These are phyloP conservation scores for Stomatorhinus walkeri DNA, from an alignment of 2,797 vertebrate species.

Conservation along the genomic window DNA sequence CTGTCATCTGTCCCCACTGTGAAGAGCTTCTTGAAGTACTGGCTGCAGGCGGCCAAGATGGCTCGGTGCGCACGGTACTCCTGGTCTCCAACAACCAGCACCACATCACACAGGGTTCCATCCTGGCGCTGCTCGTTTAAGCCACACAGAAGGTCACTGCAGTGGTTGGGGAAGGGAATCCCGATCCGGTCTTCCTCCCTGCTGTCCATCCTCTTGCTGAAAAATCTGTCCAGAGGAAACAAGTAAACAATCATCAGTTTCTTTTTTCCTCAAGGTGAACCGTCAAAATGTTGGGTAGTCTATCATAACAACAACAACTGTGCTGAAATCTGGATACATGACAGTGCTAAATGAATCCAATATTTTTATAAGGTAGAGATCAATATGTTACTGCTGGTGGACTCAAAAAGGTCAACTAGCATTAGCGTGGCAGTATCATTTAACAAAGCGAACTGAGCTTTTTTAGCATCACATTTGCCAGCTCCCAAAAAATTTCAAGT, in stretches of 20 bases:
- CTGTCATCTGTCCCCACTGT: constrained; percentile 71
- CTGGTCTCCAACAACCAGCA: constrained; percentile 88
- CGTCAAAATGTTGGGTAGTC: neutral
- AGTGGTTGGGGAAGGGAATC: constrained; percentile 98
- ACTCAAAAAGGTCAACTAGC: neutral
- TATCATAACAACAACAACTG: neutral
- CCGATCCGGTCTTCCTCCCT: constrained; percentile 88
- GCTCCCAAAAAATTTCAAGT: neutral
- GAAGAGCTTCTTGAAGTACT: constrained; percentile 98
- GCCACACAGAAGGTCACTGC: constrained; percentile 87
- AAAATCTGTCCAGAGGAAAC: neutral
- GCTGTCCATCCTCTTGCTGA: constrained; percentile 77
- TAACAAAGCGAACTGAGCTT: neutral
- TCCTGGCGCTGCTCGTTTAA: constrained; percentile 90
- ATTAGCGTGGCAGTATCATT: neutral
- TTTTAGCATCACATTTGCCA: neutral
- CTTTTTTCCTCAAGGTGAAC: neutral
- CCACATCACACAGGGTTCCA: constrained; percentile 87
- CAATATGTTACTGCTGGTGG: neutral
- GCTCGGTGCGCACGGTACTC: constrained; percentile 91
- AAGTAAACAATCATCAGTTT: neutral
- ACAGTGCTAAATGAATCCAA: neutral
- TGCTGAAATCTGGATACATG: neutral
- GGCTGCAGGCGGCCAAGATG: constrained; percentile 90
- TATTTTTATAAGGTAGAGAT: neutral